Base-by-base conservation (phyloP, 2,797 vertebrate species). In the Nothura maculosa region DNA sequence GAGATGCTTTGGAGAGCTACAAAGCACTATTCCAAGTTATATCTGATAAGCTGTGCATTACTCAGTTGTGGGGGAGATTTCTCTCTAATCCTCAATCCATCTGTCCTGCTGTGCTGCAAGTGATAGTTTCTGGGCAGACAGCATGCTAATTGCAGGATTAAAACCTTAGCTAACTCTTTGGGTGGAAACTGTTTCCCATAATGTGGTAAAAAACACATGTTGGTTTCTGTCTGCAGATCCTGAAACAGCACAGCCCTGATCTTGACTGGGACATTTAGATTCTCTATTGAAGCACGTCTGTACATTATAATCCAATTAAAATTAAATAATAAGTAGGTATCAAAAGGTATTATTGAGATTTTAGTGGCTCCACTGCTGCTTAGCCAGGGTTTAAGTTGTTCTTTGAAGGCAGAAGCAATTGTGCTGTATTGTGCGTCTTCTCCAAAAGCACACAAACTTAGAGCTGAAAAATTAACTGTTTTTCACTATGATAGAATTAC, bases 91-190 rank as follows among this genome's bases (percentile, higher is more conserved):
- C 8, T 13, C 93, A 90, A 96, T 94, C 92, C 92, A 94, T 96
- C 93, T 94, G 92, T 96, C 82, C 85, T 93, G 62, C 76, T 4
- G 20, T 45, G 74, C 89, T 90, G 76, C 90, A 90, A 95, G 55
- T 94, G 95, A 95, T 96, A 93, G 73, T 89, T 94, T 94, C 90
- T 94, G 93, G 90, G 90, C 92, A 94, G 79, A 94, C 60, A 94
- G 84, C 94, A 92, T 83, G 89, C 90, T 96, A 96, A 93, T 94
- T 95, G 95, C 67, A 79, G 87, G 95, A 95, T 96, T 94, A 95
- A 94, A 90, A 74, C 78, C 86, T 96, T 89, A 95, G 93, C 90
- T 92, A 93, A 94, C 85, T 92, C 93, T 92, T 52, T 94, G 94
- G 89, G 90, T 94, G 86, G 93, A 94, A 94, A 90, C 76, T 61